These are phyloP conservation scores for Eurystomus glaucurus DNA, from an alignment of 2,797 vertebrate species.

Conservation along the genomic window DNA sequence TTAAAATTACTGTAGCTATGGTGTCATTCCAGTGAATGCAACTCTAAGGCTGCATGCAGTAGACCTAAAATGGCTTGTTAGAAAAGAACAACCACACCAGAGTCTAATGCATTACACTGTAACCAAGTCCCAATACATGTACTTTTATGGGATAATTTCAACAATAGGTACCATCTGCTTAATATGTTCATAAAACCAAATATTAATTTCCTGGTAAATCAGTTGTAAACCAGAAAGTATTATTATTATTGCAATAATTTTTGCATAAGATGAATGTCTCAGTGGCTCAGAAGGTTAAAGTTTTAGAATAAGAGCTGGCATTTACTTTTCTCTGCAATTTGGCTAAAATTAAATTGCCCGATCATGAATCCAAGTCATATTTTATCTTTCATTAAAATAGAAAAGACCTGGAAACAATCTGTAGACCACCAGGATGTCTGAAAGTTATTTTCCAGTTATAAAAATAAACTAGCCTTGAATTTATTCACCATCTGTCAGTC, in stretches of 20 bases:
- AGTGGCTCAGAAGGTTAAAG: constrained; percentile 49
- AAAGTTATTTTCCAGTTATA: constrained; percentile 69
- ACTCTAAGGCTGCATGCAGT: not conserved
- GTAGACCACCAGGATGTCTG: constrained; percentile 56
- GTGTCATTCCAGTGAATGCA: not conserved
- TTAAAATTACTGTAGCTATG: not conserved
- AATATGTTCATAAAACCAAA: constrained; percentile 67
- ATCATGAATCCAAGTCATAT: constrained; percentile 42
- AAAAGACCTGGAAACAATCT: constrained; percentile 70
- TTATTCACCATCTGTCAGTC: constrained; percentile 68
- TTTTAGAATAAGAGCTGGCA: constrained; percentile 52
- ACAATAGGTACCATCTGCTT: constrained; percentile 65
- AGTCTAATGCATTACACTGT: not conserved
- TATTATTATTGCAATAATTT: constrained; percentile 59
- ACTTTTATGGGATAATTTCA: constrained; percentile 55
- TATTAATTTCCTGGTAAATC: constrained; percentile 73
- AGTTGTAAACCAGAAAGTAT: constrained; percentile 47
- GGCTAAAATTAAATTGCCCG: constrained; percentile 36
- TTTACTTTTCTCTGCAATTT: constrained; percentile 45
- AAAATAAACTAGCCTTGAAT: constrained; percentile 63
- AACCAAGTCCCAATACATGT: not conserved
- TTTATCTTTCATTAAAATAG: constrained; percentile 67
- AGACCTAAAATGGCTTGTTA: not conserved
- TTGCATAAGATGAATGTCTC: constrained; percentile 42
- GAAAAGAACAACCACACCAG: not conserved